Base-by-base conservation (phyloP, 2,797 vertebrate genomes). In the Telmatherina bonti region DNA sequence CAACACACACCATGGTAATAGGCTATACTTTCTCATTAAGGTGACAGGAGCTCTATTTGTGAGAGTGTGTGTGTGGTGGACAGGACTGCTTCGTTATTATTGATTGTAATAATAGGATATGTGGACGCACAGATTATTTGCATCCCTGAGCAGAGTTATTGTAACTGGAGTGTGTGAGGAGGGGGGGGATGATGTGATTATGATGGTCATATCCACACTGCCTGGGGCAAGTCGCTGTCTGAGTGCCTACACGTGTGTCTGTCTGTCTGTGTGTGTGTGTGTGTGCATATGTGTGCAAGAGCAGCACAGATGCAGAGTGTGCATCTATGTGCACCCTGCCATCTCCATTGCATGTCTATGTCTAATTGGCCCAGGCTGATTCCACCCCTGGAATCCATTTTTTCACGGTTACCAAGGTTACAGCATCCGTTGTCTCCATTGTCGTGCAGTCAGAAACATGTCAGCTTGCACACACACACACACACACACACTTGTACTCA, bases 41-140 rank as follows among this genome's bases (percentile, higher is more conserved):
- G 57, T 82, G 88, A 90, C 89, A 88, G 78, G 71, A 54, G 67
- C 72, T 78, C 84, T 83, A 80, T 86, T 86, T 87, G 68, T 82
- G 57, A 58, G 36, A 63, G 45, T 62, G 52, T 63, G 60, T 70
- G 73, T 80, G 80, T 85, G 29, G 82, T 62, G 67, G n/a, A n/a
- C n/a, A n/a, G 70, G 43, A 65, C 56, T 75, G 62, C 79, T 84
- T 88, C 73, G 54, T 80, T 85, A 90, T 94, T 94, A 94, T 93
- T 93, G 93, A 94, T 94, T 93, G 90, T 80, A 89, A 92, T 93
- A 92, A 93, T 93, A 92, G 90, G 91, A 93, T 88, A 92, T 88
- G 89, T 91, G 91, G 90, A 92, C 90, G 76, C 91, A 88, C 87
- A 81, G 85, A 93, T 94, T 92, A 93, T 93, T 94, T 94, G 92